Percentiles rank a stretch among this genome's conserved stretches.
phyloP scores from a whole-genome alignment of 1,140 invertebrate genomes.

The Saccostrea cuccullata region DNA sequence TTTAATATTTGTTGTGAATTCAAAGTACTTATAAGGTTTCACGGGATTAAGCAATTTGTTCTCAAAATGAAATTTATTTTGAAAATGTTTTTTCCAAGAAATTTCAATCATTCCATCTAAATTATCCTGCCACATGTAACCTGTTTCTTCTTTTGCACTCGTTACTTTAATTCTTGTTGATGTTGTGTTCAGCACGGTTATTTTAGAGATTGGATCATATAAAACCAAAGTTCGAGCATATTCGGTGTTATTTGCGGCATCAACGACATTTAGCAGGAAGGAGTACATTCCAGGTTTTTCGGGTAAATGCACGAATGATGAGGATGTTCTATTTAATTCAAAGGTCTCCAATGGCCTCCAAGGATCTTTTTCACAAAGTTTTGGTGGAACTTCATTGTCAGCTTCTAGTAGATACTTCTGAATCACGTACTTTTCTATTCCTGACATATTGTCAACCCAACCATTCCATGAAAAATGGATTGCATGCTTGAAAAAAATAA shows the following conservation, averaged over 20 bases:
- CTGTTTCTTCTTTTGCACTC: not conserved
- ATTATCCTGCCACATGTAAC: not conserved
- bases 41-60: not conserved
- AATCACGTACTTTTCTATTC: not conserved
- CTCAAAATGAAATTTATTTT: not conserved
- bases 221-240: not conserved
- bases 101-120: not conserved
- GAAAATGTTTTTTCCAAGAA: constrained; percentile 17
- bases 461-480: not conserved
- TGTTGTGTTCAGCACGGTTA: not conserved
- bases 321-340: not conserved
- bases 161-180: not conserved
- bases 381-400: not conserved
- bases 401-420: not conserved
- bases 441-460: constrained; percentile 10
- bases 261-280: not conserved
- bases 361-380: constrained; percentile 3
- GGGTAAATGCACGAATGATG: not conserved
- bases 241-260: constrained; percentile 13
- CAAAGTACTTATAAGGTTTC: not conserved
- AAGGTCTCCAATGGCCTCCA: not conserved
- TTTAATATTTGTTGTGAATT: not conserved
- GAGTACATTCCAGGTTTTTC: constrained; percentile 24
- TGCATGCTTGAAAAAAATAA: no score
- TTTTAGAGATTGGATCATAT: not conserved